A percentile compares a stretch with the other conserved stretches of the same genome.
Evolutionary conservation across 2,888 invertebrate species (phyloP).

Genomic region (Crossocerus cetratus): DNA sequence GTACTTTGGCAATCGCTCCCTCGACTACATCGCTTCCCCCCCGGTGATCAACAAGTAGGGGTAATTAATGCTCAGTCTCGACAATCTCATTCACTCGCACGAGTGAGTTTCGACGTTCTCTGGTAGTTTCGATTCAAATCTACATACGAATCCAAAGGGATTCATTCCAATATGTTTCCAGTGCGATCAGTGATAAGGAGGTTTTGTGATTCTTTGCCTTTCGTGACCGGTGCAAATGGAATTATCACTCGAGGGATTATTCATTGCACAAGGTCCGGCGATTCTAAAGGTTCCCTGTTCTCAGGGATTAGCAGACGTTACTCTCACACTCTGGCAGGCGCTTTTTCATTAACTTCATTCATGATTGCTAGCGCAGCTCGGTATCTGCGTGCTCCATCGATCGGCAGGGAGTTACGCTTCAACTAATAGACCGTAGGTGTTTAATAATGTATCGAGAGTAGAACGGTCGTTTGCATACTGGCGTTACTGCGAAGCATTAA

Average conservation of each 20-base stretch:
- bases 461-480: not conserved
- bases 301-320: no score
- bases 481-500: not conserved
- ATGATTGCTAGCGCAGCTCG: not conserved
- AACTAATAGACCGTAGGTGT: not conserved
- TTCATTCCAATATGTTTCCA: no score
- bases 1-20: not conserved
- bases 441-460: not conserved
- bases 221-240: no score
- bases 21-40: not conserved
- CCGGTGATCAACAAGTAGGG: constrained; percentile 12
- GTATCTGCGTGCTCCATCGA: not conserved
- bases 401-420: not conserved
- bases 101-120: not conserved
- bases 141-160: no score
- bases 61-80: not conserved
- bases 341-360: not conserved
- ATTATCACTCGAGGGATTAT: no score
- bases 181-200: no score
- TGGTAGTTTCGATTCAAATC: not conserved
- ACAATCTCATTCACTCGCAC: not conserved
- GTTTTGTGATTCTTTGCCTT: no score
- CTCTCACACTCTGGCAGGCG: no score
- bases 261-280: no score
- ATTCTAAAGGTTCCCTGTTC: no score